Base-by-base conservation (phyloP, 2,797 vertebrate genomes). In the Meda fulgida region DNA sequence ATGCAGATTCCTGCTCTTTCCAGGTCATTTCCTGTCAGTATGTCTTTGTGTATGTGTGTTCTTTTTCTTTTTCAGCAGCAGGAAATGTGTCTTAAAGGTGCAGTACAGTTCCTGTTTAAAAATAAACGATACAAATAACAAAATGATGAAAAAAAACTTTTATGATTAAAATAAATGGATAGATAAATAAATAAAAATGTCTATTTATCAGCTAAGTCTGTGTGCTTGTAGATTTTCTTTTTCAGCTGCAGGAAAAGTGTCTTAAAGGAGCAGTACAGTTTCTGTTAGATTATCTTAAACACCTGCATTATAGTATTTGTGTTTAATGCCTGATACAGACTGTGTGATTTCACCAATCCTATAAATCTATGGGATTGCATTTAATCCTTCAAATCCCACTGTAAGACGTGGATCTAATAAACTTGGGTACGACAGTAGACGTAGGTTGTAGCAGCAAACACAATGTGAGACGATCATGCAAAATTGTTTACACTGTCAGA, bases 21-120 rank as follows among this genome's bases (percentile, higher is more conserved):
- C 86, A 80, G 88, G 88, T 92, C 89, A 91, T 93, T 94, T 95
- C 92, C 93, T 93, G 84, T 88, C 87, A 85, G 85, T 10, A 43
- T 46, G 69, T 76, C 89, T 81, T 70, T 92, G 87, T 92, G 85
- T 83, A 78, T 84, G 75, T 60, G 51, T 81, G 82, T 86, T 79
- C 21, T 5, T 75, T 51, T 65, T 72, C 69, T 65, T 78, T 65
- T 78, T 67, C 65, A 78, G 86, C 91, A 89, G 92, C 84, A 90
- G 90, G 91, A 87, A 87, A 91, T 84, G 84, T 89, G 87, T 89
- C 89, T 91, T 92, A 90, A 93, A 94, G 88, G 43, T 82, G 66
- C 84, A 92, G 88, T 16, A 31, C 46, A 38, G 43, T 48, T 65
- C 8, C 53, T 43, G 4, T 13, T 60, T 29, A 14, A 55, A 23